Base-by-base conservation (phyloP, 2,888 invertebrate species). In the Trichopoda pennipes region DNA sequence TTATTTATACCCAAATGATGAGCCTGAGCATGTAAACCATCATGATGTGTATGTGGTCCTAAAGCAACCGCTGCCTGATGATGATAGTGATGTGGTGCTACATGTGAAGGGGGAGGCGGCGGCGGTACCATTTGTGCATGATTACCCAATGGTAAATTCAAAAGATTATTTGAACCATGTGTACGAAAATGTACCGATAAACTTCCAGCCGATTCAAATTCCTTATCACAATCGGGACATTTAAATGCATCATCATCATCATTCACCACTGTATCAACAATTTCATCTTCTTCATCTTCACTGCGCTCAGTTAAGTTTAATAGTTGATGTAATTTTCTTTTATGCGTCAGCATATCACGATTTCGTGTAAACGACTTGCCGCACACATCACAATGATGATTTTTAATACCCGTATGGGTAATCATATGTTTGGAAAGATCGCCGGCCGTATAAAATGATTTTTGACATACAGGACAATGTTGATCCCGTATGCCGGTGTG, bases 401-500 rank as follows among this genome's bases (percentile, higher is more conserved):
- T 93, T 86, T 92, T 93, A 0, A 93, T 88, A 1, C 93, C 93
- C 28, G 93, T 92, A 80, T 94, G 94, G 49, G 93, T 93, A 51
- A 91, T 91, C 92, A 93, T 93, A 81, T 94, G 94, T 17, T 94
- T 91, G 1, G 93, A 92, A 3, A 94, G 87, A 86, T 94, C 94
- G 61, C 93, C 93, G 0, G 93, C 93, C 23, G 93, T 93, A 84
- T 93, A 93, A 84, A 94, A 94, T 0, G 92, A 92, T 85, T 94
- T 94, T 78, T 91, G 92, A 82, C 94, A 94, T 21, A 93, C 85
- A 0, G 92, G 90, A 88, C 94, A 94, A 19, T 92, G 90, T 91
- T 94, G 93, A 90, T 94, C 93, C 60, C 92, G 92, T 85, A 93
- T 92, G 0, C 94, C 94, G 0, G 92, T 92, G 79, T 94, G 94